Evolutionary conservation across 2,888 invertebrate species (phyloP), one percentile per base, ranked within the genome.

Genomic region (Ochropleura plecta): DNA sequence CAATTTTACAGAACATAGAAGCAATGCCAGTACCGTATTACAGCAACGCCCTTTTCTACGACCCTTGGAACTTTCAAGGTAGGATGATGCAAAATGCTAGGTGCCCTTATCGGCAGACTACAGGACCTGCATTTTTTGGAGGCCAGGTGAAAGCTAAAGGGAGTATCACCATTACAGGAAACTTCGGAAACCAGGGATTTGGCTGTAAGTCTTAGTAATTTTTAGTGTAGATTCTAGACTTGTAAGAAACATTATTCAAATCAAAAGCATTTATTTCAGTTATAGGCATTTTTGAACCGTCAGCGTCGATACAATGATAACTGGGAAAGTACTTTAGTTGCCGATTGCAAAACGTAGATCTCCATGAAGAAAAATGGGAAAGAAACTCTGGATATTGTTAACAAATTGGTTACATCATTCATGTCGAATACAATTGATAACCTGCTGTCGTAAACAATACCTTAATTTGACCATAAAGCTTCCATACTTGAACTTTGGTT

Each of bases 181-280:
- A 0, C 0, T 84, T 70, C 49, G 82, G 81, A 3, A 73, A 64
- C 20, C 18, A 73, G 4, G 73, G 82, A 16, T 16, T 12, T 68
- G 60, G 57, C 12, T 16, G 77, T 82, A 10, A 84, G 82, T 84
- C 3, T 57, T 12, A 8, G 0, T 44, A 0, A 65, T 20, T 9
- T 5, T 5, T 30, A 16, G 46, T 12, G 30, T 30, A 30, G 30
- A 30, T 60, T 59, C 12, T 44, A 5, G 16, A 44, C 9, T 9
- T 42, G 10, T 6, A 3, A 42, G 3, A 10, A 60, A 40, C 5
- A 5, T 18, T 9, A 9, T 30, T 30, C 30, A 30, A 30, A 30
- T 30, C 30, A 30, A 30, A 30, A 30, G 30, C 30, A 30, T 30
- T 30, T 30, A 30, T 30, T 30, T 30, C 30, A 30, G 30, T 30